Conservation (phyloP, 2,113 vertebrate species). For the Thomomys bottae region DNA sequence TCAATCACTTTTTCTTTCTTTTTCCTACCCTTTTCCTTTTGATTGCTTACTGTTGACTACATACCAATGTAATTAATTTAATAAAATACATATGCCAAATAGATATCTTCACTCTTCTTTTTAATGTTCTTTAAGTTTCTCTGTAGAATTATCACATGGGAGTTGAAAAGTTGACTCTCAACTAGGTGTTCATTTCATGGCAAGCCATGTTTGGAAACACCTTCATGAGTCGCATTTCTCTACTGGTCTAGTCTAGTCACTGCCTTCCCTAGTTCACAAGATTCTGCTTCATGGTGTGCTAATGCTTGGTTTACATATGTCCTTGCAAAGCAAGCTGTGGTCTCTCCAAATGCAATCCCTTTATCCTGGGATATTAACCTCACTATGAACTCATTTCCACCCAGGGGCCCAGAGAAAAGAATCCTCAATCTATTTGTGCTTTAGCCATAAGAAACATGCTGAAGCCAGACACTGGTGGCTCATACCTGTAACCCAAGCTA, state of each 20-base stretch:
- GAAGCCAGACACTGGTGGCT: too few relatives aligned
- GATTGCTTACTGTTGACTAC: neutral
- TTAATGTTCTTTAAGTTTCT: neutral
- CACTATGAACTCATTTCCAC: neutral
- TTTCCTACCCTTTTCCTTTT: neutral
- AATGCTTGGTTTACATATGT: neutral
- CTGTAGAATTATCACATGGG: neutral
- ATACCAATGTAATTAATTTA: constrained; percentile 12
- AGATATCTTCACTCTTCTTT: neutral
- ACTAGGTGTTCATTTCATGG: neutral
- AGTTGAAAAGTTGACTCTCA: neutral
- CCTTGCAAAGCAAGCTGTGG: neutral
- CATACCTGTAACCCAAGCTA: too few relatives aligned
- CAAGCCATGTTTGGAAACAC: neutral
- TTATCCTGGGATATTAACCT: neutral
- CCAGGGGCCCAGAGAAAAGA: neutral
- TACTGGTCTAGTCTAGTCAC: neutral
- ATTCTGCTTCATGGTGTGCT: neutral
- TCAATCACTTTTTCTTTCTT: neutral
- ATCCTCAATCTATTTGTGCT: neutral
- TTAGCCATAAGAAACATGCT: neutral
- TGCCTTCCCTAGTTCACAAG: neutral
- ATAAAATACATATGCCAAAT: neutral
- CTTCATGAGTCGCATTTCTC: neutral
- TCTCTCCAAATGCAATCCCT: neutral